Evolutionary conservation across 2,888 invertebrate species (phyloP), one percentile per base, ranked within the genome.

Genomic region (Serrognathus titanus): DNA sequence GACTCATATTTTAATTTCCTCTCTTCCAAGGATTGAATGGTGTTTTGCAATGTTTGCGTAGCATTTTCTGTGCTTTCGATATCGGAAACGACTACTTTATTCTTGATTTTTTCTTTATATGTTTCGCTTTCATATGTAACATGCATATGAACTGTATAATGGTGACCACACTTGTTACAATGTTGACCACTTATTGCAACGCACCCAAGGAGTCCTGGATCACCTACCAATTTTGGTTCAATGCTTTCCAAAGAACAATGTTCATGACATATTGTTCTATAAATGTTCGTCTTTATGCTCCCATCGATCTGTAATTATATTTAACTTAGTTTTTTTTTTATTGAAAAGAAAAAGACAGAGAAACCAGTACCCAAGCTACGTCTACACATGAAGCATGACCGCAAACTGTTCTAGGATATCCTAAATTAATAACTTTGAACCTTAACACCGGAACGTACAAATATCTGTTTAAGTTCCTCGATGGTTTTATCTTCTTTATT

Each of bases 71-170:
- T 43, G 3, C 20, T 13, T 43, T 43, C 16, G 43, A 43, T 43
- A 16, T 43, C n/a, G 16, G 16, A 16, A 45, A 66, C 58, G 6
- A 72, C 58, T 16, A 60, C 60, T 10, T 60, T 55, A 55, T 73
- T 69, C 12, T 61, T 59, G 40, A 68, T 65, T 39, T 62, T 59
- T n/a, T 61, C 62, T 41, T 68, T 62, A 46, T 65, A 63, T 6
- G 67, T 67, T 55, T 67, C 63, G 2, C 70, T 71, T 53, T 66
- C 59, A 53, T 71, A 74, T 53, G 73, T 73, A 16, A 75, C 64
- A 51, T 75, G 75, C 72, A 73, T 71, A 51, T 75, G 75, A 1
- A 66, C 59, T 38, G 61, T 64, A 59, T 66, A 74, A 49, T 66
- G 66, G 46, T 71, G 72, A 0, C 51, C 38, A 52, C 75, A 75